Base-by-base conservation (phyloP, 1,140 invertebrate genomes). In the Phenacoccus solenopsis region DNA sequence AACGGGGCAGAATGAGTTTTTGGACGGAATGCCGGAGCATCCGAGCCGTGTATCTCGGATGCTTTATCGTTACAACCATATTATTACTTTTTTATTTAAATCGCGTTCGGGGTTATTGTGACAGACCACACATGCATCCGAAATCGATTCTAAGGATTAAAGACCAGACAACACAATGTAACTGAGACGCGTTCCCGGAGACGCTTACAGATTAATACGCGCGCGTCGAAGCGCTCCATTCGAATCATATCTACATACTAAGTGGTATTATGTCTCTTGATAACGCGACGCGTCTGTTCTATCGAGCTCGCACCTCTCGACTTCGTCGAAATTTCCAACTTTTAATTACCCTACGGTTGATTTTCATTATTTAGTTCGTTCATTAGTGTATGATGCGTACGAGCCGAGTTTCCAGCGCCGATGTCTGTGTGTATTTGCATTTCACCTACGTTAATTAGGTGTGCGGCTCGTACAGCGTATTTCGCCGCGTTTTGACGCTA, bases 31-130 rank as follows among this genome's bases (percentile, higher is more conserved):
- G 38, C 20, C 38, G 38, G 38, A 49, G 38, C 13, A 32, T 13
- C 38, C 16, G 38, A 3, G 16, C 13, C 20, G 38, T 49, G 38
- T 49, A 49, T 49, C 38, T 49, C 22, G 59, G 25, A 64, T 64
- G 25, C 22, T 25, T 64, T 64, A 64, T 64, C 59, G n/a, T n/a
- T 27, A 20, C 22, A 64, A 24, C 59, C 20, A 64, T 64, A 64
- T 64, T 59, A 59, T 59, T 64, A 64, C 22, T 27, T 64, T 64
- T 64, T 64, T 64, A 64, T 64, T 64, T 64, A 64, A 64, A 64
- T 64, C 16, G 59, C 9, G 10, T 16, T 25, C 59, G 22, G 25
- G 9, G 59, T 49, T 64, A 64, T 64, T 64, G 59, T 64, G 25
- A 64, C 59, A 64, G 59, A 64, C 59, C 59, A 64, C 59, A 64